Percentiles rank a stretch among this genome's conserved stretches.
phyloP scores from a whole-genome alignment of 1,140 invertebrate species.

The Drosophila watanabei region DNA sequence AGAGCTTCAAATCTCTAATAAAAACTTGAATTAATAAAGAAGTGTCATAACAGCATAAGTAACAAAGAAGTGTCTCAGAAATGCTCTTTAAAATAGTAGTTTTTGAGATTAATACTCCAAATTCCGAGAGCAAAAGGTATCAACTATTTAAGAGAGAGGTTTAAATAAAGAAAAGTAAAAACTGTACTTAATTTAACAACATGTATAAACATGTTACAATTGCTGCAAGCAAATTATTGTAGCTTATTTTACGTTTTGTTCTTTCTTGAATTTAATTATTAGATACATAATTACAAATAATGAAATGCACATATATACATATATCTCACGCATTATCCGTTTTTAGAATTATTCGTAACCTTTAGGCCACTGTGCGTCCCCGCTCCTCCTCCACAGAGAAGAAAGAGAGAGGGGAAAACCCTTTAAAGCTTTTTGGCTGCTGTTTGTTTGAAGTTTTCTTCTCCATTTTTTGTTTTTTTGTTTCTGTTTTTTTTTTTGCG shows the following conservation, averaged over 20 bases:
- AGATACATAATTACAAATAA: too few species aligned
- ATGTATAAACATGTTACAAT: neutral
- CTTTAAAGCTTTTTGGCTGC: conserved; percentile 63
- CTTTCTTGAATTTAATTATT: neutral
- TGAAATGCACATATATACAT: too few species aligned
- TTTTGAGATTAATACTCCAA: too few species aligned
- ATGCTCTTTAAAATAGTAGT: too few species aligned
- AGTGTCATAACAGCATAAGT: neutral
- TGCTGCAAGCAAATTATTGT: neutral
- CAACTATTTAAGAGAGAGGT: too few species aligned
- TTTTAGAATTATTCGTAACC: neutral
- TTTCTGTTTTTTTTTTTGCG: conserved; percentile 11
- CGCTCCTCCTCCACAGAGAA: neutral
- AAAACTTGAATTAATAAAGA: neutral
- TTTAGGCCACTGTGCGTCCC: neutral
- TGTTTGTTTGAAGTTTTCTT: conserved; percentile 59
- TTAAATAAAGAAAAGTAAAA: neutral
- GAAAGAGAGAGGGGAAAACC: conserved; percentile 5
- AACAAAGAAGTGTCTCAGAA: neutral
- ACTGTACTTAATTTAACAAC: neutral
- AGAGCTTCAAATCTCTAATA: neutral
- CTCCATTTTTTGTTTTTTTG: conserved; percentile 12
- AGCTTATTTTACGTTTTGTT: neutral
- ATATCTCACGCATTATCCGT: neutral
- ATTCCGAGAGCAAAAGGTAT: too few species aligned